Evolutionary conservation across 2,888 invertebrate species (phyloP), one percentile per base, ranked within the genome.

Genomic region (Capitulum mitella): DNA sequence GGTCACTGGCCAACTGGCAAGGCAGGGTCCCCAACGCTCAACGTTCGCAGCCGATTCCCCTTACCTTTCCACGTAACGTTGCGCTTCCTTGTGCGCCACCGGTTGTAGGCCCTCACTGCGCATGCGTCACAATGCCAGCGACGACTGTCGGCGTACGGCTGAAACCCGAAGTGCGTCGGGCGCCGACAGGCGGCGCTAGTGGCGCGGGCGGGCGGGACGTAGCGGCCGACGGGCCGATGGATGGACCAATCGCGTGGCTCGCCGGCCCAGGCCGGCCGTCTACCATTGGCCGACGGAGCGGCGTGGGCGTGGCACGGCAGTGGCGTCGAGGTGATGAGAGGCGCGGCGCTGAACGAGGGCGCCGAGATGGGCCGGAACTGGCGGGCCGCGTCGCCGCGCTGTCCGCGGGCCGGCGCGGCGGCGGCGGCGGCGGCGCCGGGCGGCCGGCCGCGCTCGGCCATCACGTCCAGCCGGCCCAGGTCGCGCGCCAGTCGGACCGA

Each of bases 221-320:
- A 94, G 80, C 93, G 90, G 83, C 90, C 91, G 82, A 90, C 90
- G 46, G 93, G 93, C 78, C 91, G 89, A 86, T 93, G 93, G 70
- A 90, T 90, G 81, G 89, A 89, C 14, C 93, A 92, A 86, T 93
- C 92, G 85, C 91, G 93, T 78, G 89, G 88, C 86, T 89, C 88
- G 79, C 89, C 89, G 83, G 37, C 70, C 70, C 70, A 70, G 0
- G 29, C 29, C 8, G 32, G 1, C 61, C 8, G 37, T 1, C 12
- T 8, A 5, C 37, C 37, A 70, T 70, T 70, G 70, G 70, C 8
- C 10, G 70, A 0, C 1, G 22, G 10, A 2, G 22, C 22, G 8
- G 70, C 8, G 37, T 19, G 37, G 70, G 70, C 37, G 70, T 37
- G 26, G 37, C 70, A 70, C 6, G 70, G 70, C 34, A 70, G 70